Base-by-base conservation (phyloP, 2,797 vertebrate genomes). In the Knipowitschia caucasica region DNA sequence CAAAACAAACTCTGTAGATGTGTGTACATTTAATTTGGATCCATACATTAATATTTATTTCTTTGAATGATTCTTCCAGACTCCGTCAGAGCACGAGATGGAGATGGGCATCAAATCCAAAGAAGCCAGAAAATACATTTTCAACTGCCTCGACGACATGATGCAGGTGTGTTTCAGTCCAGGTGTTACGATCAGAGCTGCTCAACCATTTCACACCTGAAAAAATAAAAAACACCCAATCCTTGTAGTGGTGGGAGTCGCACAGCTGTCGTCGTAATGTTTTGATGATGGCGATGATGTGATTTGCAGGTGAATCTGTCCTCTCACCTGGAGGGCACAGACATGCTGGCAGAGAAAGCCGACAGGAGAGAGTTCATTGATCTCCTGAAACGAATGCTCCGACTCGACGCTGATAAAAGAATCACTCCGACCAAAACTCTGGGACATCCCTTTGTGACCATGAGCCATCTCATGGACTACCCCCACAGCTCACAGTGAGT, bases 141-240 rank as follows among this genome's bases (percentile, higher is more conserved):
- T 99, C 78, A 99, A 99, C 81, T 98, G 97, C 83, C 91, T 99
- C 77, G 96, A 99, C 86, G 97, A 99, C 77, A 98, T 99, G 97
- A 96, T 95, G 77, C 96, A 98, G 93, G 96, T 98, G 71, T 23
- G 35, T 34, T n/a, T n/a, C n/a, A n/a, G n/a, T n/a, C n/a, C n/a
- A n/a, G n/a, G n/a, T n/a, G n/a, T n/a, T n/a, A n/a, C n/a, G n/a
- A n/a, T n/a, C n/a, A n/a, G n/a, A n/a, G n/a, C n/a, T n/a, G n/a
- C n/a, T n/a, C n/a, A n/a, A n/a, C n/a, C n/a, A n/a, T n/a, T n/a
- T n/a, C n/a, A n/a, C n/a, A n/a, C n/a, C n/a, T n/a, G n/a, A n/a
- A n/a, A n/a, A n/a, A n/a, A n/a, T n/a, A n/a, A n/a, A n/a, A n/a
- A n/a, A n/a, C n/a, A n/a, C n/a, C n/a, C n/a, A n/a, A n/a, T n/a